A percentile compares a stretch with the other conserved stretches of the same genome.
Conservation (phyloP, 2,797 vertebrate species). For the Sphaeramia orbicularis region DNA sequence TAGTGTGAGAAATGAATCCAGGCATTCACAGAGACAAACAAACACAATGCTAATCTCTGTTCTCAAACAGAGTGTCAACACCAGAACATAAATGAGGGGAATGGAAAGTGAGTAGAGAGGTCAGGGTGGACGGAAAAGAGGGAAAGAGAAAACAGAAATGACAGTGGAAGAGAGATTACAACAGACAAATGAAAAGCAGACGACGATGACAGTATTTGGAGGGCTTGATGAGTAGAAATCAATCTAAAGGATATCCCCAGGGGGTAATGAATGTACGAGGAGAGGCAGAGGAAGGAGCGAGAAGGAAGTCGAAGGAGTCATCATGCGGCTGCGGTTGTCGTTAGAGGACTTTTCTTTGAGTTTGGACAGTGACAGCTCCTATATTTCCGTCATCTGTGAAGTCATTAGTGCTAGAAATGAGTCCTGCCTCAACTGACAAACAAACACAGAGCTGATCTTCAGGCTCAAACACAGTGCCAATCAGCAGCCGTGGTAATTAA, state of each 20-base stretch:
- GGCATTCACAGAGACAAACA: conserved; percentile 63
- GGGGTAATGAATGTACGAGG: background rate
- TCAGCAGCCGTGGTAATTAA: conserved; percentile 56
- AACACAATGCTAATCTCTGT: conserved; percentile 67
- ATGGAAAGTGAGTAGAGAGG: conserved; percentile 50
- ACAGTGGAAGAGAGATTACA: background rate
- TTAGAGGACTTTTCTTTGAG: conserved; percentile 13
- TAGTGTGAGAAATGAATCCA: conserved; percentile 72
- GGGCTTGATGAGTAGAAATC: conserved; percentile 24
- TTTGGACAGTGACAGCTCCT: conserved; percentile 37
- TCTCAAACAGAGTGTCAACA: conserved; percentile 62
- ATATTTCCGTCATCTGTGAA: conserved; percentile 58
- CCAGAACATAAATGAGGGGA: conserved; percentile 38
- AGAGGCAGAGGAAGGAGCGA: background rate
- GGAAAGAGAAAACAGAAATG: background rate
- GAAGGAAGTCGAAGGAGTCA: background rate
- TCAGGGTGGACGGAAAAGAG: conserved; percentile 33
- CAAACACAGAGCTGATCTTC: conserved; percentile 39
- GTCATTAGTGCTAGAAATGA: conserved; percentile 66
- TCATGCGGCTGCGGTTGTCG: conserved; percentile 7
- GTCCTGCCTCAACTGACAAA: conserved; percentile 44
- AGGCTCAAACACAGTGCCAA: conserved; percentile 56
- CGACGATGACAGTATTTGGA: background rate
- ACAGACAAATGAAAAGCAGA: conserved; percentile 34
- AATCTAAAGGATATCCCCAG: conserved; percentile 26